Conservation (phyloP, 2,888 invertebrate species). For the Nymphalis polychloros region DNA sequence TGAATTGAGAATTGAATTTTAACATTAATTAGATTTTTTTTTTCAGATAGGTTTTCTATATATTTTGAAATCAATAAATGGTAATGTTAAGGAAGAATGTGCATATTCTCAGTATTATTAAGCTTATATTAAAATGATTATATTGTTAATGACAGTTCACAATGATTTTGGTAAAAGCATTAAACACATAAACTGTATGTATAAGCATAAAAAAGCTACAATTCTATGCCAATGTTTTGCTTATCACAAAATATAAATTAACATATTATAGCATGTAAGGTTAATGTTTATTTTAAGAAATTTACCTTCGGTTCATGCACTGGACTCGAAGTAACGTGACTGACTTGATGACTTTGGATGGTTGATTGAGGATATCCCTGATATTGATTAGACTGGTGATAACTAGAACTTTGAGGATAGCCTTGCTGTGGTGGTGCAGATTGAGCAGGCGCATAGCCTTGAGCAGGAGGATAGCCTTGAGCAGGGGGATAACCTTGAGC, state of each 20-base stretch:
- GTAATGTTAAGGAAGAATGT: too few relatives aligned
- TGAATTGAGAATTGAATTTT: too few relatives aligned
- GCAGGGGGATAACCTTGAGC: slow-evolving; percentile 51
- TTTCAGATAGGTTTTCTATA: too few relatives aligned
- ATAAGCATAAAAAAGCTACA: slow-evolving; percentile 27
- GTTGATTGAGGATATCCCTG: slow-evolving; percentile 55
- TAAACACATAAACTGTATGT: slow-evolving; percentile 1
- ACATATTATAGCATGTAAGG: slow-evolving; percentile 24
- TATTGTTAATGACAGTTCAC: too few relatives aligned
- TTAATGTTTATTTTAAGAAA: slow-evolving; percentile 41
- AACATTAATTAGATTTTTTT: too few relatives aligned
- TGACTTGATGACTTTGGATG: slow-evolving; percentile 53
- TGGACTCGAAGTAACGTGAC: slow-evolving; percentile 55
- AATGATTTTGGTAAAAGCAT: background rate
- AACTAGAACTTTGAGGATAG: slow-evolving; percentile 41
- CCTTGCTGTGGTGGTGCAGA: slow-evolving; percentile 45
- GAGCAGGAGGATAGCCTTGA: slow-evolving; percentile 46
- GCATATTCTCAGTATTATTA: too few relatives aligned
- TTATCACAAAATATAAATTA: slow-evolving; percentile 59
- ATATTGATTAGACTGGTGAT: slow-evolving; percentile 55
- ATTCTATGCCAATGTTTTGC: slow-evolving; percentile 53
- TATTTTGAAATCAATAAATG: too few relatives aligned
- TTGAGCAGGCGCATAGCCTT: slow-evolving; percentile 47
- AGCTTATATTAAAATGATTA: too few relatives aligned
- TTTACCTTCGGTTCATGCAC: slow-evolving; percentile 63